Evolutionary conservation across 2,113 vertebrate species (phyloP), one percentile per base, ranked within the genome.

Genomic region (Gopherus evgoodei): DNA sequence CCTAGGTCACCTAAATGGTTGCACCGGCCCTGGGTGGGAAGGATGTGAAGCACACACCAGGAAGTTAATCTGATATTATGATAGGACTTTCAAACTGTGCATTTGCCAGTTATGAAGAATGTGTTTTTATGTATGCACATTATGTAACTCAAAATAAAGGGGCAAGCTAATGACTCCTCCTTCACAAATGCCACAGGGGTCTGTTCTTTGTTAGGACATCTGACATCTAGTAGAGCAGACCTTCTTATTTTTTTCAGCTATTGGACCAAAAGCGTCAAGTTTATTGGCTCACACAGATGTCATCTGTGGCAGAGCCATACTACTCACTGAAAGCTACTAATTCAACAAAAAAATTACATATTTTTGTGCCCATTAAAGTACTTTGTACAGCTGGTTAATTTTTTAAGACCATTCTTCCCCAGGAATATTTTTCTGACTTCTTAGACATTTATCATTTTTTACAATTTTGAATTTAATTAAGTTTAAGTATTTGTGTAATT

Each of bases 321-420:
- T 44, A 78, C 54, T 83, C 7, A 8, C 87, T 97, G 97, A 93
- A 94, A 80, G 94, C 92, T 94, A 91, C 91, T 96, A 95, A 91
- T 93, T 94, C 56, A 49, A 72, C 56, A 59, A 79, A 27, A 1
- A 84, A 81, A 57, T 57, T 88, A 80, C 94, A 79, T 87, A 83
- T 92, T 35, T 84, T 94, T 95, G 69, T 91, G 95, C 87, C 83
- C 93, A 50, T 84, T 95, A 97, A 96, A 97, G 90, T 29, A 95
- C 78, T 94, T 93, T 83, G 29, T 56, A 72, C 25, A 87, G 52
- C 19, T 80, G 52, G 79, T 88, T 53, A 82, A 17, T 97, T 90
- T 57, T 59, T 75, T 89, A 91, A 53, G 11, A 42, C 83, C 86
- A 86, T 59, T 2, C n/a, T n/a, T 65, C 78, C 54, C 10, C 5